Evolutionary conservation across 2,888 invertebrate genomes (phyloP).

Genomic region (Pyrrhia umbra): DNA sequence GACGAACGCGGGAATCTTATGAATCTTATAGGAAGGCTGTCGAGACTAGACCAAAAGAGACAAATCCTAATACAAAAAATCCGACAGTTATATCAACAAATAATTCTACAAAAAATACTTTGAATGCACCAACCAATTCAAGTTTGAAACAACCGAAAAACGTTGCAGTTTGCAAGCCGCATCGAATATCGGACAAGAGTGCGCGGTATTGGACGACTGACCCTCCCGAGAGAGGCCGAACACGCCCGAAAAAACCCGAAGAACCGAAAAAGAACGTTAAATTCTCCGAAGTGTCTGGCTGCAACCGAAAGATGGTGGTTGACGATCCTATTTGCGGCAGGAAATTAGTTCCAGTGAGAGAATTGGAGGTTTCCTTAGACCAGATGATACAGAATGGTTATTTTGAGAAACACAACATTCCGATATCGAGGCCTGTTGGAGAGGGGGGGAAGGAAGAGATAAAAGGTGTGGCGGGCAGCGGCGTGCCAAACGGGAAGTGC

Average conservation of each 20-base stretch:
- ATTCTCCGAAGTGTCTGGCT: slow-evolving; percentile 88
- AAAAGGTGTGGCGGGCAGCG: slow-evolving; percentile 51
- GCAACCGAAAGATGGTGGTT: slow-evolving; percentile 85
- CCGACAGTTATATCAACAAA: slow-evolving; percentile 47
- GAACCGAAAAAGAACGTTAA: slow-evolving; percentile 87
- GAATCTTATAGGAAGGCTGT: slow-evolving; percentile 72
- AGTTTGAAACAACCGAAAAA: slow-evolving; percentile 72
- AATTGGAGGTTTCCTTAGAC: slow-evolving; percentile 86
- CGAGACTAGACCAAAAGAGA: slow-evolving; percentile 53
- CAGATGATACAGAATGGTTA: slow-evolving; percentile 89
- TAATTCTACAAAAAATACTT: slow-evolving; percentile 39
- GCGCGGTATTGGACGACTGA: slow-evolving; percentile 86
- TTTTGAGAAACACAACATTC: slow-evolving; percentile 87
- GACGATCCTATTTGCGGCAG: slow-evolving; percentile 84
- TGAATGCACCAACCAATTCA: slow-evolving; percentile 62
- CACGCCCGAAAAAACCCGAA: slow-evolving; percentile 76
- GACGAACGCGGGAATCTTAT: slow-evolving; percentile 74
- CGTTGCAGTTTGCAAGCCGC: slow-evolving; percentile 85
- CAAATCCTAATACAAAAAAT: slow-evolving; percentile 53
- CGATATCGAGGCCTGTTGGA: slow-evolving; percentile 77
- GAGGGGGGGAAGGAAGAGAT: slow-evolving; percentile 72
- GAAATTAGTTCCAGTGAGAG: slow-evolving; percentile 86
- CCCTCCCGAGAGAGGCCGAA: slow-evolving; percentile 72
- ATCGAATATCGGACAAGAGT: slow-evolving; percentile 81
- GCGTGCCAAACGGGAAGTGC: slow-evolving; percentile 83